Conservation (phyloP, 1,140 invertebrate genomes). For the Micrasema minimum region DNA sequence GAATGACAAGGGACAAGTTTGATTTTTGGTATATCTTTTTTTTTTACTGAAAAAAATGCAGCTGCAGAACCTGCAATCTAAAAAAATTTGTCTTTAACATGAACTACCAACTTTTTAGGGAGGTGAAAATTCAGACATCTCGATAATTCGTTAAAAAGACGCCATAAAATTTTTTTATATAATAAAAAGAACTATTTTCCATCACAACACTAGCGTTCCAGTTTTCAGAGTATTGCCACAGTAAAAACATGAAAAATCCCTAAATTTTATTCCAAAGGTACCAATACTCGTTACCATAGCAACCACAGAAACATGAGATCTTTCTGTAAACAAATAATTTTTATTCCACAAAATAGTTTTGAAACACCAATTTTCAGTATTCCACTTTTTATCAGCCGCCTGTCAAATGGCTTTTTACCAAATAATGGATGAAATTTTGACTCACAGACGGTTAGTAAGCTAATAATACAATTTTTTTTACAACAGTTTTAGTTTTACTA, state of each 20-base stretch:
- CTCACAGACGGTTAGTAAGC: conserved; percentile 2
- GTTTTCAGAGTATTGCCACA: background rate
- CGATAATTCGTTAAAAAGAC: too few relatives aligned
- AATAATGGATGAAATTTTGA: conserved; percentile 21
- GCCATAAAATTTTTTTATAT: too few relatives aligned
- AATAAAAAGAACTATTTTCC: too few relatives aligned
- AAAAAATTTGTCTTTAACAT: too few relatives aligned
- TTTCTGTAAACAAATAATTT: conserved; percentile 31
- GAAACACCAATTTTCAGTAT: conserved; percentile 12
- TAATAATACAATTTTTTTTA: too few relatives aligned
- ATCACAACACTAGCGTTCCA: background rate
- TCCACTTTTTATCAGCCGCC: background rate
- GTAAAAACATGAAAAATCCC: conserved; percentile 8
- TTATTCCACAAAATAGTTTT: conserved; percentile 14
- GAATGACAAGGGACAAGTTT: too few relatives aligned
- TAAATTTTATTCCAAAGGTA: background rate
- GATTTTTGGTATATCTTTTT: too few relatives aligned
- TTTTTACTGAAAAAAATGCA: too few relatives aligned
- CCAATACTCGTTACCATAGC: background rate
- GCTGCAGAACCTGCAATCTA: too few relatives aligned
- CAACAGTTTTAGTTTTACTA: too few relatives aligned
- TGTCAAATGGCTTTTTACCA: background rate
- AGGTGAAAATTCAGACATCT: too few relatives aligned
- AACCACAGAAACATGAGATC: conserved; percentile 9
- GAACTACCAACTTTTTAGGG: too few relatives aligned